A percentile compares a stretch with the other conserved stretches of the same genome.
Evolutionary conservation across 1,140 invertebrate species (phyloP).

Genomic region (Lucilia sericata): DNA sequence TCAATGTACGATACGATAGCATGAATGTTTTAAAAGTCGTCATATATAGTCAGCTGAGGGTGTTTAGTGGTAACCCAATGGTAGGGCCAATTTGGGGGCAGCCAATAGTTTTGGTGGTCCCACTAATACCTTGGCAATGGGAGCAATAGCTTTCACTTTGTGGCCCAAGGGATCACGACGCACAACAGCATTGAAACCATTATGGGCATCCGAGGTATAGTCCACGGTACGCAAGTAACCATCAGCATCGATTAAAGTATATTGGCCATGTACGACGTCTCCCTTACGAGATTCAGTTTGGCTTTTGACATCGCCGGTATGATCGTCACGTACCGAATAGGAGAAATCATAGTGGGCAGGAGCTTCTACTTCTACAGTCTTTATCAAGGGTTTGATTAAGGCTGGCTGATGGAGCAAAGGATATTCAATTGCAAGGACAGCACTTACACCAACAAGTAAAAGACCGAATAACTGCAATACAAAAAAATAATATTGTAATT

Average conservation of each 20-base stretch:
- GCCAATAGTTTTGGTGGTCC: slow-evolving; percentile 48
- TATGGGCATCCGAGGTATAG: slow-evolving; percentile 74
- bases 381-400: slow-evolving; percentile 63
- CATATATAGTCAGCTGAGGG: background rate
- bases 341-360: slow-evolving; percentile 70
- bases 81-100: background rate
- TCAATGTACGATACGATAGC: background rate
- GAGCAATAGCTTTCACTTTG: slow-evolving; percentile 67
- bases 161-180: slow-evolving; percentile 68
- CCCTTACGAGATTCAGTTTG: slow-evolving; percentile 71
- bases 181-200: slow-evolving; percentile 69
- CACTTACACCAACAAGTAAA: slow-evolving; percentile 59
- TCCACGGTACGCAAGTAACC: slow-evolving; percentile 74
- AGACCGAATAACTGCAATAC: slow-evolving; percentile 56
- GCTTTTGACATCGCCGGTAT: slow-evolving; percentile 72
- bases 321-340: slow-evolving; percentile 71
- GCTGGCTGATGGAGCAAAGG: slow-evolving; percentile 50
- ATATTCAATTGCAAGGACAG: slow-evolving; percentile 60
- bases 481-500: background rate
- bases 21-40: background rate
- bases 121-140: slow-evolving; percentile 51
- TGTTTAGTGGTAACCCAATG: background rate
- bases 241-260: slow-evolving; percentile 73
- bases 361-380: slow-evolving; percentile 71
- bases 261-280: slow-evolving; percentile 72